Percentiles rank a stretch among this genome's conserved stretches.
These are phyloP conservation scores for Paedocypris sp. DNA, from an alignment of 2,113 vertebrate species.

Conservation along the genomic window DNA sequence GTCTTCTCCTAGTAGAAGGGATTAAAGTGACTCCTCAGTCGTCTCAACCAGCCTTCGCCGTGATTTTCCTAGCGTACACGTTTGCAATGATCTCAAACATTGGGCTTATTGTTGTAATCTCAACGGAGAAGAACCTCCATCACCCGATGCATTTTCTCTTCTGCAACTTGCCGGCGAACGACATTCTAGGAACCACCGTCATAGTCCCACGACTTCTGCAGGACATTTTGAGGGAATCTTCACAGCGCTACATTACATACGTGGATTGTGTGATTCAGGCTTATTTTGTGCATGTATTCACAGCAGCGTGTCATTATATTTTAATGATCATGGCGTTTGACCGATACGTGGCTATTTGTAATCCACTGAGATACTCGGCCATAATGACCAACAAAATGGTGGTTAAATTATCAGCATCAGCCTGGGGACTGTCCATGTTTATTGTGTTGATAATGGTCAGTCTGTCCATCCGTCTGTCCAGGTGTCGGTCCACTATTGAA, in stretches of 20 bases:
- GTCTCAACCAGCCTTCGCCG: conserved; percentile 14
- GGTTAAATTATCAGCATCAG: conserved; percentile 22
- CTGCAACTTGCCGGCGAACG: conserved; percentile 48
- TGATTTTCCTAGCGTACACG: conserved; percentile 41
- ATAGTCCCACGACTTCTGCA: conserved; percentile 40
- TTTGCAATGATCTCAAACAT: conserved; percentile 42
- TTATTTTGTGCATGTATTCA: conserved; percentile 39
- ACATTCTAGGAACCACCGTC: conserved; percentile 29
- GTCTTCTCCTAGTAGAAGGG: conserved; percentile 38
- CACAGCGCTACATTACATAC: conserved; percentile 25
- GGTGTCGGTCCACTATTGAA: conserved; percentile 33
- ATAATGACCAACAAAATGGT: conserved; percentile 45
- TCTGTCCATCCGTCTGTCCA: conserved; percentile 32
- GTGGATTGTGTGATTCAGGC: conserved; percentile 40
- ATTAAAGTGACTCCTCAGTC: conserved; percentile 29
- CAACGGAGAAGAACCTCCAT: conserved; percentile 39
- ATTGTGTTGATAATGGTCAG: conserved; percentile 25
- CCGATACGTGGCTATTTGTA: conserved; percentile 50
- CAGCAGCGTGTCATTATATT: conserved; percentile 11
- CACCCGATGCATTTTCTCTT: conserved; percentile 54
- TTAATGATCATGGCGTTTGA: conserved; percentile 56
- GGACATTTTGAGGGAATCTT: background rate
- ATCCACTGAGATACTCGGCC: conserved; percentile 36
- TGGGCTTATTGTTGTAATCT: conserved; percentile 37
- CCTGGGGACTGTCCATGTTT: conserved; percentile 2